Conservation (phyloP, 2,113 vertebrate genomes). For the Nesospiza acunhae region DNA sequence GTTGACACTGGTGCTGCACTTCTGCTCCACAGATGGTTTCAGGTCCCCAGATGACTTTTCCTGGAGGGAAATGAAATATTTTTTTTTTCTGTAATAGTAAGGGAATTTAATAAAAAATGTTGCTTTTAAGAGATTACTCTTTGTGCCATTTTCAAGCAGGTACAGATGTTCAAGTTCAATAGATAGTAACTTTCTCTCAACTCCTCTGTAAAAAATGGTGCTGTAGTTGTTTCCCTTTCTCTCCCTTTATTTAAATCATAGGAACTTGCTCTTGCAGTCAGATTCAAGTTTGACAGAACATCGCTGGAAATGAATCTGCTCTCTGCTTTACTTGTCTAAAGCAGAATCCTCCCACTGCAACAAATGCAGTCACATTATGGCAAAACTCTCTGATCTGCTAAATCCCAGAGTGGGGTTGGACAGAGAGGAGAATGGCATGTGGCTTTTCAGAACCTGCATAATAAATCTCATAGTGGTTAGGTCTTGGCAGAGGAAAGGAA, state of each 20-base stretch:
- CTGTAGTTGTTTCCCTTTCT: background rate
- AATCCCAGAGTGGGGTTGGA: background rate
- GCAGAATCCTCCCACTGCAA: background rate
- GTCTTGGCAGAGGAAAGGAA: background rate
- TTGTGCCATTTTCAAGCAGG: background rate
- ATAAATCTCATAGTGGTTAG: background rate
- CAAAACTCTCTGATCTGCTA: background rate
- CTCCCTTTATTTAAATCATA: background rate
- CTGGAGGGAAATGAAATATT: background rate
- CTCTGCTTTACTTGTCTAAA: background rate
- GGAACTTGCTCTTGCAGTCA: background rate
- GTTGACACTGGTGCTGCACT: fast-evolving
- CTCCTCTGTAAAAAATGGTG: background rate
- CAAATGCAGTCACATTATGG: background rate
- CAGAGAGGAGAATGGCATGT: background rate
- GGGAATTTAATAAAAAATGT: background rate
- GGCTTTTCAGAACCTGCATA: background rate
- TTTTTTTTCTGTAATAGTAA: background rate
- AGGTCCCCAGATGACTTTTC: background rate
- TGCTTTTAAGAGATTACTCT: background rate
- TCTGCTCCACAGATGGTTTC: background rate
- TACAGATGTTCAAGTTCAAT: background rate
- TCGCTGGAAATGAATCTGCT: background rate
- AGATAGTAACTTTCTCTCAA: background rate
- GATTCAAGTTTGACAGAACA: background rate